phyloP scores from a whole-genome alignment of 2,888 invertebrate genomes.

The Watsonalla binaria region DNA sequence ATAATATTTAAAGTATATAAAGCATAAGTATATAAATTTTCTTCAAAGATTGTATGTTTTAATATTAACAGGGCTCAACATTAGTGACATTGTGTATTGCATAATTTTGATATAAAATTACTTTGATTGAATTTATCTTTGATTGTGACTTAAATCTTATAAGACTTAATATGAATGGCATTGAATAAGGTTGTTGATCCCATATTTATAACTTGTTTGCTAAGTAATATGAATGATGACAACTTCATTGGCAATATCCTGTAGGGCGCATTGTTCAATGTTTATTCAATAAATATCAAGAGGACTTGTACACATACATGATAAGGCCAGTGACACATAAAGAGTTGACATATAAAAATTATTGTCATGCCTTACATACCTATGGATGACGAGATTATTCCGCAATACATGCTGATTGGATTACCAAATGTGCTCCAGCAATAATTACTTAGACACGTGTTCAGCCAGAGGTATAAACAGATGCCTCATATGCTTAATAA shows the following conservation, averaged over 20 bases:
- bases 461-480: conserved; percentile 2
- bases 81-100: too few species aligned
- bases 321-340: conserved; percentile 6
- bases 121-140: too few species aligned
- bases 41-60: too few species aligned
- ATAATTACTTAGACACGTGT: conserved; percentile 28
- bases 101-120: too few species aligned
- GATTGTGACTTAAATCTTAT: too few species aligned
- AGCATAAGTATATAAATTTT: too few species aligned
- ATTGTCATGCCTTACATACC: conserved; percentile 22
- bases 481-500: neutral
- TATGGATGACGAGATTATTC: conserved; percentile 25
- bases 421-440: conserved; percentile 39
- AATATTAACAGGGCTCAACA: too few species aligned
- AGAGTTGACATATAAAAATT: conserved; percentile 22
- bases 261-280: conserved; percentile 53
- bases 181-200: neutral
- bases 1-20: too few species aligned
- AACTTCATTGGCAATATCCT: conserved; percentile 70
- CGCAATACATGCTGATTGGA: conserved; percentile 35
- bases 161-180: neutral
- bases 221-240: conserved; percentile 47
- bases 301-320: conserved; percentile 13
- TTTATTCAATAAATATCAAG: conserved; percentile 57
- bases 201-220: conserved; percentile 15